These are phyloP conservation scores for Parazoanthus atlanticus DNA, from an alignment of 92 coral and sea anemone genomes.

Conservation along the genomic window DNA sequence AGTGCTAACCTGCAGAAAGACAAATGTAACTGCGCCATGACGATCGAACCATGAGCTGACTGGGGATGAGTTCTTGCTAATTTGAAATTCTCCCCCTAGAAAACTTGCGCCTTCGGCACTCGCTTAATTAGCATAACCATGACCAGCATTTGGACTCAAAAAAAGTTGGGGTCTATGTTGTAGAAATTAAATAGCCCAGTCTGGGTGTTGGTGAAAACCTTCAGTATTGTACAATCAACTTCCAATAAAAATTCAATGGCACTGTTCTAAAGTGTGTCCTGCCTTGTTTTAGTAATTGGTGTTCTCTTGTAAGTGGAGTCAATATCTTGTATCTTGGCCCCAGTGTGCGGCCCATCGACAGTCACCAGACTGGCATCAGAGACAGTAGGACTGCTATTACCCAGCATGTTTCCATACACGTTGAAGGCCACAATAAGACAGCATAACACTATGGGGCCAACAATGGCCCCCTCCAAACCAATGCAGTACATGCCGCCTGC, in stretches of 20 bases:
- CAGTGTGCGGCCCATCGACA: conserved; percentile 52
- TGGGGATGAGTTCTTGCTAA: too few relatives aligned
- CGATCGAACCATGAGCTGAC: too few relatives aligned
- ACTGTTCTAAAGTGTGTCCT: conserved; percentile 5
- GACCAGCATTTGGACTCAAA: too few relatives aligned
- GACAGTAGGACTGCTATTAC: conserved; percentile 64
- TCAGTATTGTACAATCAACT: background rate
- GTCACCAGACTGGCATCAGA: conserved; percentile 53
- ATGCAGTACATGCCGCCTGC: conserved; percentile 98
- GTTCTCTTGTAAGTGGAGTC: conserved; percentile 12
- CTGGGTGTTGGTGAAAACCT: background rate
- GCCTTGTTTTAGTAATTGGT: conserved; percentile 1
- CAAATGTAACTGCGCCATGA: too few relatives aligned
- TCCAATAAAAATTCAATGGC: background rate
- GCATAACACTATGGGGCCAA: conserved; percentile 97
- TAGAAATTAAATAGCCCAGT: background rate
- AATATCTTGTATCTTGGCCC: conserved; percentile 13
- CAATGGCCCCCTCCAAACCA: conserved; percentile 96
- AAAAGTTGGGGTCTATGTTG: too few relatives aligned
- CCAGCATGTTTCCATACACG: conserved; percentile 87
- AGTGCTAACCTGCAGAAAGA: too few relatives aligned
- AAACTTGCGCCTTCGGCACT: too few relatives aligned
- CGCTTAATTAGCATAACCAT: too few relatives aligned
- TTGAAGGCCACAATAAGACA: conserved; percentile 94
- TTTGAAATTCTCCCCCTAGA: too few relatives aligned